Base-by-base conservation (phyloP, 92 coral and sea anemone species). In the Phenganax subtilis region DNA sequence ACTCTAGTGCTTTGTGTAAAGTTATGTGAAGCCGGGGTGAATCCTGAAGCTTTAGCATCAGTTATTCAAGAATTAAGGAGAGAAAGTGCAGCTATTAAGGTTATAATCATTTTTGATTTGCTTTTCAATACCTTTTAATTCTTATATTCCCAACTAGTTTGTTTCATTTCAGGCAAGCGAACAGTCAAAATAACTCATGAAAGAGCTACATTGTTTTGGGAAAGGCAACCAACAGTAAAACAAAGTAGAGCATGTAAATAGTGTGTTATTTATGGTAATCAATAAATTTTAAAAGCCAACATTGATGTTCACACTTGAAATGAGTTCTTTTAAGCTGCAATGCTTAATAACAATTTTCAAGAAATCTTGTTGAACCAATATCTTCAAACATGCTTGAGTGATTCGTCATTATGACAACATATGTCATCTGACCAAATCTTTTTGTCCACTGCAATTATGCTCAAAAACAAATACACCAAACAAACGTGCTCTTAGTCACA, bases 1-100 rank as follows among this genome's bases (percentile, higher is more conserved):
- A 90, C 98, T 1, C 66, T 94, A 54, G 98, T 97, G 27, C 89
- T 92, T 73, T 94, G 98, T 89, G 98, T 94, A 14, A 96, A 96
- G 81, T 81, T 96, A 7, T 96, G 98, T 85, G 98, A 96, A 80
- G 93, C 97, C 10, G 98, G 98, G 15, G 97, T 96, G 16, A 96
- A 96, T 55, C 98, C 98, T 10, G 98, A 96, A 44, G 97, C 98
- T 12, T 77, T 96, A 62, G 98, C 98, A 37, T 90, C 97, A 6
- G 98, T 96, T 0, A 88, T 96, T 15, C 91, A 90, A 75, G 98
- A 96, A 86, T 84, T 96, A 65, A 86, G 97, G 71, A 75, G 97
- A 71, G 99, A 96, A 65, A 88, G 97, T 9, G 90, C 93, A 6
- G 92, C 97, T 16, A 47, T 96, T 58, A 97, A 92, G 92, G 98